These are phyloP conservation scores for Sylvicola cinctus DNA, from an alignment of 2,888 invertebrate species.

Conservation along the genomic window DNA sequence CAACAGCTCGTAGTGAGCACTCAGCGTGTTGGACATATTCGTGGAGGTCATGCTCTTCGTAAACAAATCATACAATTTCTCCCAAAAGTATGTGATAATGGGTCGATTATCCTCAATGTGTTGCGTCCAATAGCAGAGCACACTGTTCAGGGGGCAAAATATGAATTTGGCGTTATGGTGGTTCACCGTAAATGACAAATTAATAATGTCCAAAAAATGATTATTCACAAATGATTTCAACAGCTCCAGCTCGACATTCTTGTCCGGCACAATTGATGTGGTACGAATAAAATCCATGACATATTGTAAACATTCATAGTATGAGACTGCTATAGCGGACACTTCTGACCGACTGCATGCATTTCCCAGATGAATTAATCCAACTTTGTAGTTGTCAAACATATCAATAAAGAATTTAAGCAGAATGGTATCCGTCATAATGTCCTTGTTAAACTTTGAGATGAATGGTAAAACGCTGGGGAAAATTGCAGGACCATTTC, in stretches of 20 bases:
- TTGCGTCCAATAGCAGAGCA: constrained; percentile 32
- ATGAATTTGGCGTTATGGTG: constrained; percentile 23
- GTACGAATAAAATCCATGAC: constrained; percentile 25
- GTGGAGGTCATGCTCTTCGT: too few species aligned
- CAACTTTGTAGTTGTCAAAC: constrained; percentile 43
- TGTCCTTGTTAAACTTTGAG: constrained; percentile 34
- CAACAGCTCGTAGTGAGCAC: constrained; percentile 25
- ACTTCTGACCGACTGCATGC: constrained; percentile 47
- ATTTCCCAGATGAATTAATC: constrained; percentile 30
- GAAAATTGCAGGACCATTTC: constrained; percentile 49
- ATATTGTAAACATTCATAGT: constrained; percentile 55
- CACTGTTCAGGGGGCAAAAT: constrained; percentile 27
- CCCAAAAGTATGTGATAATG: constrained; percentile 16
- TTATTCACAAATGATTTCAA: constrained; percentile 10
- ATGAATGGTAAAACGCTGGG: constrained; percentile 59
- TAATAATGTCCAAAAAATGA: constrained; percentile 23
- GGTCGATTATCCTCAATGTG: constrained; percentile 5
- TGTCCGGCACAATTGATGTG: background rate
- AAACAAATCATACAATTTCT: constrained; percentile 13
- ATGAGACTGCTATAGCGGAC: constrained; percentile 40
- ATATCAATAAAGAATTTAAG: constrained; percentile 38
- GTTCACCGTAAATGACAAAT: constrained; percentile 23
- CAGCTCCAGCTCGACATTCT: background rate
- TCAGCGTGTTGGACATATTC: too few species aligned
- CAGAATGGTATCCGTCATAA: constrained; percentile 9